These are phyloP conservation scores for Xestobium rufovillosum DNA, from an alignment of 2,888 invertebrate genomes.

Conservation along the genomic window DNA sequence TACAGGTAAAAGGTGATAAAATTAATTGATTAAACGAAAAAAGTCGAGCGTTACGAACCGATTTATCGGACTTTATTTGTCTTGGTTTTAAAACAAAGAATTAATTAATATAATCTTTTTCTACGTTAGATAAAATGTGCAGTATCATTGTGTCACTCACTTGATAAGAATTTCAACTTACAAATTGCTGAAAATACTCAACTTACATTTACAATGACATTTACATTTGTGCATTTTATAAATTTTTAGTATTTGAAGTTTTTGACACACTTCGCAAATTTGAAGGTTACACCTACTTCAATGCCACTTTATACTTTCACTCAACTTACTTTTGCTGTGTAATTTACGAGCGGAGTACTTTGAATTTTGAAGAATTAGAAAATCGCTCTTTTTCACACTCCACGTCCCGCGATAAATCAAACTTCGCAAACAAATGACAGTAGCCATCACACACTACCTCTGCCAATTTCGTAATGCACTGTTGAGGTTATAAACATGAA, in stretches of 20 bases:
- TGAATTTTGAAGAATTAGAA: constrained; percentile 24
- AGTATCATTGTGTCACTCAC: too few relatives aligned
- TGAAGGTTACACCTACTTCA: constrained; percentile 2
- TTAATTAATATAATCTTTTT: too few relatives aligned
- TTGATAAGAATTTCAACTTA: too few relatives aligned
- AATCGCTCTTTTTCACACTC: constrained; percentile 25
- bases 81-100: too few relatives aligned
- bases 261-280: constrained; percentile 1
- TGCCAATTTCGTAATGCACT: not conserved
- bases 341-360: constrained; percentile 15
- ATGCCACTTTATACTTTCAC: constrained; percentile 5
- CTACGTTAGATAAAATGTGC: too few relatives aligned
- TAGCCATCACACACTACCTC: constrained; percentile 26
- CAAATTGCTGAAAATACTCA: too few relatives aligned
- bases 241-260: too few relatives aligned
- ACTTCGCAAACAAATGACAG: constrained; percentile 35
- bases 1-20: constrained; percentile 14
- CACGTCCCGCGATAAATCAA: constrained; percentile 30
- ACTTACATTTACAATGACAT: too few relatives aligned
- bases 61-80: too few relatives aligned
- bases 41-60: too few relatives aligned
- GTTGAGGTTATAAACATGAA: too few relatives aligned
- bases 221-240: too few relatives aligned
- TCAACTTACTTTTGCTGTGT: constrained; percentile 26
- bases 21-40: not conserved